A percentile compares a stretch with the other conserved stretches of the same genome.
Evolutionary conservation across 1,140 invertebrate genomes (phyloP).

Genomic region (Danaus melanippus): DNA sequence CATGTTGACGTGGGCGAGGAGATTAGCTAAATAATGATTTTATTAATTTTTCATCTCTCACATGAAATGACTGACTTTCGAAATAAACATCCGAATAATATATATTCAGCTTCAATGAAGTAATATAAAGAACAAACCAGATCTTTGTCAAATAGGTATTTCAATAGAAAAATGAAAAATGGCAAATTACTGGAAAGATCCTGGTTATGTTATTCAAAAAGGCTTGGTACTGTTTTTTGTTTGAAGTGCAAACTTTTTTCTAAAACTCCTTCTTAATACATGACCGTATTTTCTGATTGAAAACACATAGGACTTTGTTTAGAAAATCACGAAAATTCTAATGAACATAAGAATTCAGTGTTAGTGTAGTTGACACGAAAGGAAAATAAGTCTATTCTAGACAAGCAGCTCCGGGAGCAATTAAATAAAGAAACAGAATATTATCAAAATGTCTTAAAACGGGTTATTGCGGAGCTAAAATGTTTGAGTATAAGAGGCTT

Average conservation of each 20-base stretch:
- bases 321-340: no score
- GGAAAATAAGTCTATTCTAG: conserved; percentile 2
- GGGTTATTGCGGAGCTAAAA: conserved; percentile 2
- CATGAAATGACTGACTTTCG: conserved; percentile 8
- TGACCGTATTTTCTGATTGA: no score
- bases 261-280: no score
- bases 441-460: conserved; percentile 7
- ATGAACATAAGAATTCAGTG: background rate
- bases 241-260: no score
- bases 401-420: conserved; percentile 3
- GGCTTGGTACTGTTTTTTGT: no score
- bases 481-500: conserved; percentile 7
- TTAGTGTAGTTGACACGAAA: conserved; percentile 6
- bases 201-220: no score
- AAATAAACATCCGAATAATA: conserved; percentile 10
- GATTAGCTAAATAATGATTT: no score
- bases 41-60: no score
- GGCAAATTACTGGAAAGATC: no score
- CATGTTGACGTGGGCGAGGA: no score
- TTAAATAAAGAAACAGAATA: conserved; percentile 4
- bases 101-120: conserved; percentile 8
- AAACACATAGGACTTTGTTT: no score
- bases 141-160: conserved; percentile 6
- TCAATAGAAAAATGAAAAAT: conserved; percentile 5
- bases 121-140: conserved; percentile 4